Percentiles rank a stretch among this genome's conserved stretches.
phyloP scores from a whole-genome alignment of 2,888 invertebrate species.

The Plebejus argus region DNA sequence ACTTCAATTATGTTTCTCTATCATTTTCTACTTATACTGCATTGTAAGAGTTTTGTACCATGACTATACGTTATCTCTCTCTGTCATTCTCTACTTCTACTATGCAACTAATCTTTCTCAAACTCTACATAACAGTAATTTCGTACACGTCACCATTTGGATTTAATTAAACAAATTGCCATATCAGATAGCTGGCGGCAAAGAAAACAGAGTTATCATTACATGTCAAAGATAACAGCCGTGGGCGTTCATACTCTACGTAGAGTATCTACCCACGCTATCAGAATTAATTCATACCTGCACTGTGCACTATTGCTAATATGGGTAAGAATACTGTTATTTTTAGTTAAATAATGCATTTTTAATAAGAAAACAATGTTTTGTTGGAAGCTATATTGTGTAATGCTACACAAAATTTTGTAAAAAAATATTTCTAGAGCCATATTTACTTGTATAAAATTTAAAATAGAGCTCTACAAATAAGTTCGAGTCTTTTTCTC shows the following conservation, averaged over 20 bases:
- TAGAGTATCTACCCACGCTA: slow-evolving; percentile 50
- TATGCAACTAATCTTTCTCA: too few species aligned
- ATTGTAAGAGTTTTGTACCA: too few species aligned
- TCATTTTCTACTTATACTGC: too few species aligned
- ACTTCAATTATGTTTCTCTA: too few species aligned
- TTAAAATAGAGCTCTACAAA: not conserved
- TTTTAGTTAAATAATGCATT: not conserved
- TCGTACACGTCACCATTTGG: not conserved
- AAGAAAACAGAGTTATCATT: slow-evolving; percentile 68
- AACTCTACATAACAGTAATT: not conserved
- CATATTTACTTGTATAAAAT: not conserved
- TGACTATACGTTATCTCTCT: too few species aligned
- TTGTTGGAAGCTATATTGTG: not conserved
- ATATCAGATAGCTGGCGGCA: slow-evolving; percentile 60
- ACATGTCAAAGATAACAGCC: slow-evolving; percentile 51
- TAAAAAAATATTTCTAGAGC: not conserved
- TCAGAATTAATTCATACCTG: slow-evolving; percentile 53
- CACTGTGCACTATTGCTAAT: slow-evolving; percentile 40
- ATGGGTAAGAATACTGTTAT: not conserved
- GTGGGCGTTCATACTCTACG: slow-evolving; percentile 48
- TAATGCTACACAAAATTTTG: too few species aligned
- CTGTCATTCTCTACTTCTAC: too few species aligned
- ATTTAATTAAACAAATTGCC: slow-evolving; percentile 60
- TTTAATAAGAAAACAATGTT: not conserved
- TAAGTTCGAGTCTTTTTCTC: not conserved